Conservation (phyloP, 2,797 vertebrate genomes). For the Chaunax sp. region DNA sequence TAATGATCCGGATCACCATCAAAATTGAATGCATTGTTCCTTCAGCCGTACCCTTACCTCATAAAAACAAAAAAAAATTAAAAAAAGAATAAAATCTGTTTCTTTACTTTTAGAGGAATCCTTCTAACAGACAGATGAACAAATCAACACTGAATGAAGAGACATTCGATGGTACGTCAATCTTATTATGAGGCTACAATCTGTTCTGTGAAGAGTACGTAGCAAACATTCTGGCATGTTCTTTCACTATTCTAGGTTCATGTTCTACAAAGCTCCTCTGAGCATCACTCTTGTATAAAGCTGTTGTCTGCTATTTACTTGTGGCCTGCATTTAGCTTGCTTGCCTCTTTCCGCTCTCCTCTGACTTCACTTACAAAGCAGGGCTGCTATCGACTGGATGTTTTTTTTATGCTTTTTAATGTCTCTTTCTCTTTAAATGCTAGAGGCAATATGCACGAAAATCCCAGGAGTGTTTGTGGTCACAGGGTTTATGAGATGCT, state of each 20-base stretch:
- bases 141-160: background rate
- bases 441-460: conserved; percentile 13
- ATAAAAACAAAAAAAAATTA: too few relatives aligned
- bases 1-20: too few relatives aligned
- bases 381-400: conserved; percentile 18
- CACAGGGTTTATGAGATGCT: conserved; percentile 36
- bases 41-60: too few relatives aligned
- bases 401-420: conserved; percentile 9
- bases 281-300: conserved; percentile 11
- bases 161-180: background rate
- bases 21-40: too few relatives aligned
- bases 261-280: background rate
- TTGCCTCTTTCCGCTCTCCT: background rate
- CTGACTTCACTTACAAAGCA: conserved; percentile 13
- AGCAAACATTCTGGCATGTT: background rate
- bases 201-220: background rate
- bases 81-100: too few relatives aligned
- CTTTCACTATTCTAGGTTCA: background rate
- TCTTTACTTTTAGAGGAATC: too few relatives aligned
- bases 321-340: conserved; percentile 19
- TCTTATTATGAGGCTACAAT: background rate
- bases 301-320: conserved; percentile 2
- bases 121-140: too few relatives aligned
- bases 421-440: conserved; percentile 20
- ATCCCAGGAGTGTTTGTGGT: conserved; percentile 26